Base-by-base conservation (phyloP, 2,797 vertebrate species). In the Decapterus maruadsi region DNA sequence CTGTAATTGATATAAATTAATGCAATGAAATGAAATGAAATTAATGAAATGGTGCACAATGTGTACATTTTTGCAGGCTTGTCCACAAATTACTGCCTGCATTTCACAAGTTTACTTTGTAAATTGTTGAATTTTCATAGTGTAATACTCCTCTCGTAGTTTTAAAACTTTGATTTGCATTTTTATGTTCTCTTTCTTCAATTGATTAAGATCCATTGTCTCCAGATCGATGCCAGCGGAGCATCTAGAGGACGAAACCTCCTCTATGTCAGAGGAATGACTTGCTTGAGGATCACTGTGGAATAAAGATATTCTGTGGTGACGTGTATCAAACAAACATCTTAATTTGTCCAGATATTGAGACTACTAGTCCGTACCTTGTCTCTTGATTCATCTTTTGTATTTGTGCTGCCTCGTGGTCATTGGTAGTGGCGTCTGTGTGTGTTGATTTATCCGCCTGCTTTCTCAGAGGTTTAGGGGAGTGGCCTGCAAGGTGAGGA, bases 91-190 rank as follows among this genome's bases (percentile, higher is more conserved):
- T 26, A 13, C 11, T 26, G 11, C 26, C 51, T 26, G 20, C 48
- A 4, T 50, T 1, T 45, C 42, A 19, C 0, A 0, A 3, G 6
- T 11, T 65, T 26, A 63, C 3, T 68, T 60, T 63, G 67, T 72
- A 2, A n/a, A n/a, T 19, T 46, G 4, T 13, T 38, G 29, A 8
- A 81, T 46, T 63, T 71, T 72, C 48, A 59, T 20, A n/a, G 51
- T 42, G 80, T 83, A 90, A 81, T 82, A 89, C 34, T 86, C 61
- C 26, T 87, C 78, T 38, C 87, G 85, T 56, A 87, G 31, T 38
- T 51, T 84, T 45, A 91, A 53, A 16, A 90, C 81, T 58, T 69
- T 87, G 2, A 91, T 17, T 6, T 91, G 76, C 83, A 78, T 56
- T 73, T 83, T 85, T 4, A 86, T 19, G 40, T 87, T 89, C 1